These are phyloP conservation scores for Pachypsylla venusta DNA, from an alignment of 1,140 invertebrate species.

Conservation along the genomic window DNA sequence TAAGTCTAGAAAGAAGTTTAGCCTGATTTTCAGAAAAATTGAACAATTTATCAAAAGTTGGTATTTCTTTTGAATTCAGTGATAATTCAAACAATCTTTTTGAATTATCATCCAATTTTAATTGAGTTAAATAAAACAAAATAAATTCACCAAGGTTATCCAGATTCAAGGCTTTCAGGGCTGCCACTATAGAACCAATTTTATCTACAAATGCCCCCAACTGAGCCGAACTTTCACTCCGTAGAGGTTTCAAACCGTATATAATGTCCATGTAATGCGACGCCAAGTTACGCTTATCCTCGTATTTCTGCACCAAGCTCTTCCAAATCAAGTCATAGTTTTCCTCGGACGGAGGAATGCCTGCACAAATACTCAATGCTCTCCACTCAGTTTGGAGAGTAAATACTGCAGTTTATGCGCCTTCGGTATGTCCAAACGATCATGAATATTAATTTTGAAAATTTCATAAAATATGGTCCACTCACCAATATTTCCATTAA, in stretches of 20 bases:
- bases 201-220: neutral
- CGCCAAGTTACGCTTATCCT: neutral
- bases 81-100: neutral
- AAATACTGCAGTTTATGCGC: neutral
- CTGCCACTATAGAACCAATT: neutral
- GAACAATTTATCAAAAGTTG: neutral
- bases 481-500: neutral
- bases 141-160: neutral
- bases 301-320: neutral
- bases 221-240: neutral
- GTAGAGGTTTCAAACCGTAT: neutral
- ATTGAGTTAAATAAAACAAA: neutral
- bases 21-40: neutral
- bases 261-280: neutral
- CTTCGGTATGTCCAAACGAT: neutral
- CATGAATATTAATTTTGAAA: conserved; percentile 6
- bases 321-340: neutral
- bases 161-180: neutral
- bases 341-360: neutral
- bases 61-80: neutral
- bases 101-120: neutral
- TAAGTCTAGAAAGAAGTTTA: neutral
- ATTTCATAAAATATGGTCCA: conserved; percentile 9
- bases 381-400: neutral
- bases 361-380: neutral